Conservation (phyloP, 2,113 vertebrate species). For the Hippocampus mohnikei region DNA sequence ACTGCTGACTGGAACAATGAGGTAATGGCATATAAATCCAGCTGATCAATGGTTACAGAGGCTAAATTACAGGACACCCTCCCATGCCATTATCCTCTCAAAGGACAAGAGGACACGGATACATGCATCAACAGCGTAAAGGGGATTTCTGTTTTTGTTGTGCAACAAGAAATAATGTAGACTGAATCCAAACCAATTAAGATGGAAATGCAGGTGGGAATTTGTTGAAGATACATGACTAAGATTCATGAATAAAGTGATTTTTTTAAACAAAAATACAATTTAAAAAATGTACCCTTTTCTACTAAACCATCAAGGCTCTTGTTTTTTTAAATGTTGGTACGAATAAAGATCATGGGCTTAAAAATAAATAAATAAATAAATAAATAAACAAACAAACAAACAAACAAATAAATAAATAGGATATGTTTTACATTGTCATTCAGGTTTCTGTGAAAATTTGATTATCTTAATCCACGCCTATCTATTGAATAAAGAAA, state of each 20-base stretch:
- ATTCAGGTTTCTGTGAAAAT: no score
- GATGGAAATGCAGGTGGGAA: background rate
- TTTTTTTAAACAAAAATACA: background rate
- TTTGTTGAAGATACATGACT: background rate
- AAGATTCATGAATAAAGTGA: no score
- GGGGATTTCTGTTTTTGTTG: constrained; percentile 39
- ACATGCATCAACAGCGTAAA: constrained; percentile 37
- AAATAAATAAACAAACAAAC: no score
- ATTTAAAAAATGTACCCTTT: no score
- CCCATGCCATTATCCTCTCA: constrained; percentile 59
- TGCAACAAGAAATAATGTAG: background rate
- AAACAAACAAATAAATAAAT: no score
- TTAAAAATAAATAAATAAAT: no score
- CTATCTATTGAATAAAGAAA: no score
- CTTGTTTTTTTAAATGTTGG: no score
- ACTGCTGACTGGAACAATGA: constrained; percentile 74
- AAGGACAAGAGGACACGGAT: constrained; percentile 51
- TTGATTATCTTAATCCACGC: no score
- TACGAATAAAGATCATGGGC: no score
- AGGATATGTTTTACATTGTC: no score
- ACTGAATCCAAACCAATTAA: background rate
- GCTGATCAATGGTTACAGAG: constrained; percentile 70
- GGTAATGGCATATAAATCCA: constrained; percentile 77
- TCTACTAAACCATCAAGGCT: no score
- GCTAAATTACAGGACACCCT: constrained; percentile 70